Conservation (phyloP, 2,888 invertebrate species). For the Rhaphigaster nebulosa region DNA sequence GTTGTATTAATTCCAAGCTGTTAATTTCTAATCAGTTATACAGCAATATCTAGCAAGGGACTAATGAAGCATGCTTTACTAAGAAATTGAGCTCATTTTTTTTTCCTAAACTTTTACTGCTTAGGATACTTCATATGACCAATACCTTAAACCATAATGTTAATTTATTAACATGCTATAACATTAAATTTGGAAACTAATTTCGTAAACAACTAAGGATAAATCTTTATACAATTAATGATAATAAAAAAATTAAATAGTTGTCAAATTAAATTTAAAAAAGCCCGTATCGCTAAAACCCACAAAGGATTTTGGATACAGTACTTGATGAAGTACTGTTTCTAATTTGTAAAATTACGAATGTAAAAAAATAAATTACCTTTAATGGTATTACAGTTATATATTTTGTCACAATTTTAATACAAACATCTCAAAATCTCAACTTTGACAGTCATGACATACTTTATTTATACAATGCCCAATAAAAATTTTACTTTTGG, state of each 20-base stretch:
- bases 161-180: background rate
- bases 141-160: background rate
- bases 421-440: background rate
- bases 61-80: slow-evolving; percentile 53
- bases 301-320: background rate
- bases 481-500: background rate
- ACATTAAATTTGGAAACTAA: background rate
- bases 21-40: slow-evolving; percentile 33
- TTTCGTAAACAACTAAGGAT: background rate
- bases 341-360: background rate
- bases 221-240: background rate
- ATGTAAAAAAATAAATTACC: slow-evolving; percentile 17
- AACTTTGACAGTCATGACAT: background rate
- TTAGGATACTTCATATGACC: background rate
- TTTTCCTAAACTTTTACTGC: background rate
- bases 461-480: background rate
- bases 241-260: background rate
- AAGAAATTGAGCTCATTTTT: slow-evolving; percentile 53
- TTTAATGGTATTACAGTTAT: background rate
- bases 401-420: background rate
- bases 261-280: background rate
- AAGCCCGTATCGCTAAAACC: background rate
- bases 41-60: slow-evolving; percentile 50
- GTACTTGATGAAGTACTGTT: background rate
- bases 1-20: background rate